These are phyloP conservation scores for Carcharodon carcharias DNA, from an alignment of 2,797 vertebrate genomes.

Conservation along the genomic window DNA sequence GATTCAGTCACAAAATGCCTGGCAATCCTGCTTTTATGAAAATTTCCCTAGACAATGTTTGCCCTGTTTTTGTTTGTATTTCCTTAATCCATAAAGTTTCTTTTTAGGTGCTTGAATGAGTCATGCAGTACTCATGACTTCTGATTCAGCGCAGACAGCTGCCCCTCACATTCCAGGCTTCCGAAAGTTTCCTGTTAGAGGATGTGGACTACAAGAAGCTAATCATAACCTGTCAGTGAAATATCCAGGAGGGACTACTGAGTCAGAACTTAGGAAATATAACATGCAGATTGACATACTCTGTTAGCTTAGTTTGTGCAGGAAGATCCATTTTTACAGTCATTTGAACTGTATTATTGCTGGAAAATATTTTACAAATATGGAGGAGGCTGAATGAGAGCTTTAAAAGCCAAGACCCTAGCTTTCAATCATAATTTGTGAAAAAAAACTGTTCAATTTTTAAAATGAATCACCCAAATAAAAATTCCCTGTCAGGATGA, in stretches of 20 bases:
- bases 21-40: conserved; percentile 14
- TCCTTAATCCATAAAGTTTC: conserved; percentile 36
- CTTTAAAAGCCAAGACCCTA: background rate
- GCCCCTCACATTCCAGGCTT: conserved; percentile 29
- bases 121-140: conserved; percentile 61
- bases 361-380: conserved; percentile 22
- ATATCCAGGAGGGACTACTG: conserved; percentile 36
- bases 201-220: conserved; percentile 33
- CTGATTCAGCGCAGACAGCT: conserved; percentile 48
- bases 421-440: background rate
- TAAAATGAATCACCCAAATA: background rate
- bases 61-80: conserved; percentile 32
- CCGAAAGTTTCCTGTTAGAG: conserved; percentile 34
- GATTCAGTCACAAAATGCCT: background rate
- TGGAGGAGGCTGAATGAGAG: conserved; percentile 1
- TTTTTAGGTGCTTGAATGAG: conserved; percentile 61
- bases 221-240: conserved; percentile 36
- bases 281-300: conserved; percentile 23
- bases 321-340: background rate
- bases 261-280: conserved; percentile 7
- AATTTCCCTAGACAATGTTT: conserved; percentile 18
- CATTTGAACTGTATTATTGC: conserved; percentile 19
- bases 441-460: background rate
- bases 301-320: background rate
- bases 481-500: background rate